Evolutionary conservation across 1,140 invertebrate species (phyloP), one percentile per base, ranked within the genome.

Genomic region (Halesus radiatus): DNA sequence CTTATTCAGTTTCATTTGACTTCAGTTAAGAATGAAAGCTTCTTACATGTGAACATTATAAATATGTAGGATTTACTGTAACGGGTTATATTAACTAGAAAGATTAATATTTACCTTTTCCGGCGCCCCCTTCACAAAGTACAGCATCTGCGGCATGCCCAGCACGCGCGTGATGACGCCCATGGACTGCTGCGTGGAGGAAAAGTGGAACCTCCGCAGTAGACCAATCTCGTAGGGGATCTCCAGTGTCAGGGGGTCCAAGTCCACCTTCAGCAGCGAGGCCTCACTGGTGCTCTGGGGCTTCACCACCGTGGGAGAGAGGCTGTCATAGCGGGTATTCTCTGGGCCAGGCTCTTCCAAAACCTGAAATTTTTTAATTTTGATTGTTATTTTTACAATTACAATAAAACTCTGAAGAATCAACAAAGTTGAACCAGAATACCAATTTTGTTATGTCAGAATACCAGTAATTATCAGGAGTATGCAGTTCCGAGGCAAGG

Each of bases 41-140:
- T n/a, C n/a, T n/a, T n/a, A n/a, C n/a, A n/a, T n/a, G n/a, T n/a
- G n/a, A n/a, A n/a, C n/a, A n/a, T n/a, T n/a, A n/a, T n/a, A n/a
- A n/a, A n/a, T n/a, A n/a, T n/a, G n/a, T n/a, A n/a, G n/a, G n/a
- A n/a, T n/a, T n/a, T n/a, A n/a, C n/a, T n/a, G n/a, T n/a, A n/a
- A n/a, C n/a, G n/a, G n/a, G n/a, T n/a, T n/a, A n/a, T n/a, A n/a
- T n/a, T n/a, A n/a, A n/a, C n/a, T n/a, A n/a, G n/a, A n/a, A n/a
- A n/a, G n/a, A n/a, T n/a, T n/a, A n/a, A n/a, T n/a, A 29, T 29
- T 29, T 56, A 98, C 94, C 91, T 96, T 97, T 89, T 98, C 97
- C 0, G 97, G 97, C 26, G 97, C 96, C 8, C 97, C 97, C 88
- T 98, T 98, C 66, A 94, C 94, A 85, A 95, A 98, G 6, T 97